phyloP scores from a whole-genome alignment of 2,113 vertebrate genomes.

The Epinephelus cyanopodus region DNA sequence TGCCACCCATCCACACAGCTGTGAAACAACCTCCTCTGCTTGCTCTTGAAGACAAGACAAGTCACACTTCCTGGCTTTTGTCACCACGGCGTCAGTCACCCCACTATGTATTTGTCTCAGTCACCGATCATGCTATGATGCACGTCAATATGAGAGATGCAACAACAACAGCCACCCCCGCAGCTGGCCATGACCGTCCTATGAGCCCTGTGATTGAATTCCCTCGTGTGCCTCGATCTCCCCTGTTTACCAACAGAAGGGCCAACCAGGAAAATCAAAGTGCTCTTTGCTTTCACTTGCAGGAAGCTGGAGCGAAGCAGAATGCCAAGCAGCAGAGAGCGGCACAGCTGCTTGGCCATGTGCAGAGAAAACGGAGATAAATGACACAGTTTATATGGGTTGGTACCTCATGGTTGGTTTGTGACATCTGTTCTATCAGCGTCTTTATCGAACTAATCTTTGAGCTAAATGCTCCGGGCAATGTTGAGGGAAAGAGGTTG shows the following conservation, averaged over 20 bases:
- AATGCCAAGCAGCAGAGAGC: slow-evolving; percentile 81
- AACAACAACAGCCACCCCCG: slow-evolving; percentile 13
- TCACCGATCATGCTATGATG: slow-evolving; percentile 19
- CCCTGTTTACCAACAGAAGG: slow-evolving; percentile 74
- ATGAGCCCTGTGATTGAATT: slow-evolving; percentile 41
- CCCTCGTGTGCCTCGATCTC: slow-evolving; percentile 50
- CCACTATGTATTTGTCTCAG: not conserved
- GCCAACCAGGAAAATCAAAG: slow-evolving; percentile 77
- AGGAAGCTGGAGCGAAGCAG: slow-evolving; percentile 75
- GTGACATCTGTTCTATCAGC: slow-evolving; percentile 25
- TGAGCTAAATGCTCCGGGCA: not conserved
- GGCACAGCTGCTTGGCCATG: slow-evolving; percentile 78
- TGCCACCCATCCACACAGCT: slow-evolving; percentile 58
- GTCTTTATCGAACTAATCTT: not conserved
- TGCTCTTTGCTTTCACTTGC: slow-evolving; percentile 81
- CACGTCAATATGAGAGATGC: not conserved
- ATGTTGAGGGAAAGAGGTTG: not conserved
- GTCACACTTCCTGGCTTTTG: slow-evolving; percentile 24
- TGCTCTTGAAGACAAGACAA: slow-evolving; percentile 5
- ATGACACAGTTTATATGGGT: slow-evolving; percentile 49
- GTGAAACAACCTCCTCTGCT: slow-evolving; percentile 51
- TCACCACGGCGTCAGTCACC: not conserved
- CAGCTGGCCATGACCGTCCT: slow-evolving; percentile 23
- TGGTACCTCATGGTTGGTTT: slow-evolving; percentile 18
- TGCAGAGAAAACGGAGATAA: slow-evolving; percentile 66